Evolutionary conservation across 2,888 invertebrate genomes (phyloP), one percentile per base, ranked within the genome.

Genomic region (Sphaerophoria rueppellii): DNA sequence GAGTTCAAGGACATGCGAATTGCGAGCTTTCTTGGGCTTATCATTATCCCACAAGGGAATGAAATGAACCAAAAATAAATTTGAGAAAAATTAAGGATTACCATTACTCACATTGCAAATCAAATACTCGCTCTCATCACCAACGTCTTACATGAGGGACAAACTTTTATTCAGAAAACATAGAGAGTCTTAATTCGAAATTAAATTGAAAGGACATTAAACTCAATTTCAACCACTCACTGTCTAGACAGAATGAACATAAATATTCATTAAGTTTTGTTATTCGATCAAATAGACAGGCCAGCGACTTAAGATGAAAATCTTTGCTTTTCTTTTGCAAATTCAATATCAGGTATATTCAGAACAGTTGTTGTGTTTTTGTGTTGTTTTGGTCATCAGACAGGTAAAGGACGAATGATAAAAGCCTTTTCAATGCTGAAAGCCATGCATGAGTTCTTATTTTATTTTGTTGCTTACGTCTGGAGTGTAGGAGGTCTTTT

Each of bases 1-100:
- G 74, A 71, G 82, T 79, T 83, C 82, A 83, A 83, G 83, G 83
- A 80, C 83, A 83, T 80, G 71, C 75, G 74, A 79, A n/a, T 37
- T 16, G 37, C 5, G 16, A 40, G 35, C 0, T 65, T 46, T 14
- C 14, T 24, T 14, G 48, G 73, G 50, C 50, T 11, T 35, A 67
- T 43, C 35, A 35, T 7, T 35, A 60, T 52, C 35, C n/a, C 48
- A n/a, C 48, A n/a, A n/a, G 9, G 43, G 40, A 14, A 16, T 12
- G 55, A 74, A 70, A 16, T 32, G 37, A 74, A 60, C 69, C 72
- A 46, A 65, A 77, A 79, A 74, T 48, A 78, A 65, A 70, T 32
- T 50, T 1, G 6, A 14, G 4, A 60, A 63, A 63, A 48, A 48
- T 24, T 24, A 24, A 32, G 34, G 50, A 48, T 35, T 65, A 65